Evolutionary conservation across 2,797 vertebrate species (phyloP).

Genomic region (Antrozous pallidus): DNA sequence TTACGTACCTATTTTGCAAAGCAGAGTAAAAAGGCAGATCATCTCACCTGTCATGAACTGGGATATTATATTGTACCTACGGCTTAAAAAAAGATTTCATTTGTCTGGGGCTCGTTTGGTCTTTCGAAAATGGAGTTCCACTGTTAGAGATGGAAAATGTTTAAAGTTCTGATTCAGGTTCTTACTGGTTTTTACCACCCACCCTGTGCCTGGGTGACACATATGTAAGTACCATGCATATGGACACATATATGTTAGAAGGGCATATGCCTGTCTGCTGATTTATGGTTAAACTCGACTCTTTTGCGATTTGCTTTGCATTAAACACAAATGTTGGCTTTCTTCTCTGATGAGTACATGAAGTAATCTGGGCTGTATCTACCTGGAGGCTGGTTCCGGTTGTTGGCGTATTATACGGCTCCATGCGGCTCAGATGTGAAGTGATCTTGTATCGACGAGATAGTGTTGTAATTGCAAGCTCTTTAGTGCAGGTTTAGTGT

Average conservation of each 20-base stretch:
- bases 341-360: constrained; percentile 68
- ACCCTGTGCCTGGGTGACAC: constrained; percentile 18
- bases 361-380: constrained; percentile 77
- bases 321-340: constrained; percentile 79
- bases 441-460: constrained; percentile 80
- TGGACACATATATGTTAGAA: neutral
- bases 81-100: constrained; percentile 57
- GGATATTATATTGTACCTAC: constrained; percentile 69
- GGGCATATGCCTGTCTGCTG: neutral
- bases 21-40: constrained; percentile 70
- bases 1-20: constrained; percentile 62
- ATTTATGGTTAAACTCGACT: constrained; percentile 54
- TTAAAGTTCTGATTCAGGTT: constrained; percentile 61
- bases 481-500: constrained; percentile 79
- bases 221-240: constrained; percentile 30
- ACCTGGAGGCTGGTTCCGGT: constrained; percentile 69
- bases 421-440: constrained; percentile 74
- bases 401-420: constrained; percentile 71
- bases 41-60: constrained; percentile 48
- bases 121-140: constrained; percentile 62
- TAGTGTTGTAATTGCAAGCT: constrained; percentile 79
- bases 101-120: constrained; percentile 58
- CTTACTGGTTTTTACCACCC: neutral
- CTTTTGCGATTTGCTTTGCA: constrained; percentile 77
- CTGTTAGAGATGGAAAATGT: constrained; percentile 64